Evolutionary conservation across 2,888 invertebrate species (phyloP).

Genomic region (Lasioglossum vierecki): DNA sequence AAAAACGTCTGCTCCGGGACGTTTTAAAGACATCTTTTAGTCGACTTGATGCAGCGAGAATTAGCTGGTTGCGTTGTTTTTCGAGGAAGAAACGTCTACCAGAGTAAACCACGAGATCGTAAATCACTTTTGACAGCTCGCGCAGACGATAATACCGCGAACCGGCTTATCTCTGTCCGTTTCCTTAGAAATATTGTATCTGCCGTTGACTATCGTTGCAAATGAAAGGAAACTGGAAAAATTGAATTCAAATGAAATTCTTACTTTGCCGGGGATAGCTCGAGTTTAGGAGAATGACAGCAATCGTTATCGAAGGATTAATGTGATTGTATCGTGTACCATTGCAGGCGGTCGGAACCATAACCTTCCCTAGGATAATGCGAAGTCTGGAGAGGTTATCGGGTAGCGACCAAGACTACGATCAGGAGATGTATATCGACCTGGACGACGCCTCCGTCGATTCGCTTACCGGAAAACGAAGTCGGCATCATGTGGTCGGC

Average conservation of each 20-base stretch:
- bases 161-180: background rate
- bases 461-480: slow-evolving; percentile 83
- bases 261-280: background rate
- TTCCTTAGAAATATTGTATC: background rate
- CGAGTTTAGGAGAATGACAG: background rate
- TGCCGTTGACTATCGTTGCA: background rate
- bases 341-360: slow-evolving; percentile 61
- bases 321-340: slow-evolving; percentile 28
- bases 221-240: no score
- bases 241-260: no score
- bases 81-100: background rate
- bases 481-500: slow-evolving; percentile 81
- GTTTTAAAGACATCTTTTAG: no score
- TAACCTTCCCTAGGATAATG: slow-evolving; percentile 78
- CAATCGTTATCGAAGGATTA: slow-evolving; percentile 29
- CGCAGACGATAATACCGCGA: background rate
- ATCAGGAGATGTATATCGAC: slow-evolving; percentile 84
- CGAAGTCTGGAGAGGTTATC: slow-evolving; percentile 83
- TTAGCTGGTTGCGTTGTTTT: background rate
- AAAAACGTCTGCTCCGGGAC: no score
- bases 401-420: slow-evolving; percentile 83
- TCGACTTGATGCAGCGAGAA: background rate
- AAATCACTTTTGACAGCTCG: background rate
- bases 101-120: background rate
- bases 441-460: slow-evolving; percentile 83